Percentiles rank a stretch among this genome's conserved stretches.
Evolutionary conservation across 2,888 invertebrate species (phyloP).

Genomic region (Agrotis segetum): DNA sequence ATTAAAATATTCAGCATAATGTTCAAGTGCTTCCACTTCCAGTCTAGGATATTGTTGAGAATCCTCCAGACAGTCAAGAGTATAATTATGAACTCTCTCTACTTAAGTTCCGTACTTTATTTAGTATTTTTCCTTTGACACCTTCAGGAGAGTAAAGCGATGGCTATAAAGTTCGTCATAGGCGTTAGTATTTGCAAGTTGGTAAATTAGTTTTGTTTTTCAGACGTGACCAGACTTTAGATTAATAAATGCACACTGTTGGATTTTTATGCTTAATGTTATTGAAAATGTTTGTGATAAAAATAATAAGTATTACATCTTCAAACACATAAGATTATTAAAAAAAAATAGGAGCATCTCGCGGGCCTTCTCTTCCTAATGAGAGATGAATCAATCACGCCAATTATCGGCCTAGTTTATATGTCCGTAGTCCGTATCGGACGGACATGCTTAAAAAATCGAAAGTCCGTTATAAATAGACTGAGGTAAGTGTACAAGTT

Average conservation of each 20-base stretch:
- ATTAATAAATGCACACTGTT: not conserved
- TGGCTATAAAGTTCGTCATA: slow-evolving; percentile 18
- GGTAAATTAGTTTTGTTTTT: slow-evolving; percentile 29
- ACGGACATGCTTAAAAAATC: too few species aligned
- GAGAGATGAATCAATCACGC: too few species aligned
- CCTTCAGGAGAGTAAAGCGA: slow-evolving; percentile 20
- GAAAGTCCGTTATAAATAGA: too few species aligned
- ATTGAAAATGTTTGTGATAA: too few species aligned
- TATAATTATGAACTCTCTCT: slow-evolving; percentile 40
- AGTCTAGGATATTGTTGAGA: slow-evolving; percentile 18
- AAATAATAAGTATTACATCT: too few species aligned
- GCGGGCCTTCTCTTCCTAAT: too few species aligned
- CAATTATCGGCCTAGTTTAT: too few species aligned
- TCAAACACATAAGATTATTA: too few species aligned
- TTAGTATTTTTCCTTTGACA: slow-evolving; percentile 25
- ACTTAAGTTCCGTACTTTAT: slow-evolving; percentile 39
- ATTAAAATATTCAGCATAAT: slow-evolving; percentile 46
- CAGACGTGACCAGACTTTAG: not conserved
- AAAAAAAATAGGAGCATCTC: too few species aligned
- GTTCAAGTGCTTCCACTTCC: slow-evolving; percentile 23
- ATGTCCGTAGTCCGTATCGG: too few species aligned
- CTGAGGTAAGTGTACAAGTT: too few species aligned
- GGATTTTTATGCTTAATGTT: too few species aligned
- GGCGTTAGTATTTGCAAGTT: slow-evolving; percentile 23
- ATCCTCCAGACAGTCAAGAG: slow-evolving; percentile 18